Percentiles rank a stretch among this genome's conserved stretches.
Conservation (phyloP, 2,113 vertebrate species). For the Hystrix brachyura region DNA sequence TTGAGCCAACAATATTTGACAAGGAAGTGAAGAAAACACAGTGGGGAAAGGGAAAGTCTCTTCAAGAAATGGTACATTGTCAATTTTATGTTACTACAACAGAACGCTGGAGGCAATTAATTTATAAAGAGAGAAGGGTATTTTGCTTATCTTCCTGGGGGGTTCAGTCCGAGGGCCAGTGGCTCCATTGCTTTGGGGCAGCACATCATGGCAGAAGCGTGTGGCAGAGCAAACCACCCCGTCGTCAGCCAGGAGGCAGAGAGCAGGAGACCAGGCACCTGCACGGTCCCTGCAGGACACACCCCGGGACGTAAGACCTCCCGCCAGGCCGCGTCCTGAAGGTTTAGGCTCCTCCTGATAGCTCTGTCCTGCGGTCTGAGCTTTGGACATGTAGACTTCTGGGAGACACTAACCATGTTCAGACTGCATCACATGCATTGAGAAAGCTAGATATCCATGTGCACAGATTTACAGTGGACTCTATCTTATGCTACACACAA, state of each 20-base stretch:
- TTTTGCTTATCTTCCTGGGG: background rate
- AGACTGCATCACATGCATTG: background rate
- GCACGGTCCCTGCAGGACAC: background rate
- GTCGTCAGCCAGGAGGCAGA: background rate
- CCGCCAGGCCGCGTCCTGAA: background rate
- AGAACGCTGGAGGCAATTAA: background rate
- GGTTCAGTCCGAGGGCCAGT: background rate
- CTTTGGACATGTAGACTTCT: background rate
- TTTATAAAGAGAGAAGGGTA: background rate
- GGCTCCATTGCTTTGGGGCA: background rate
- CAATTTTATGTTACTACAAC: background rate
- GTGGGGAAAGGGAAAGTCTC: background rate
- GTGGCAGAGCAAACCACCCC: background rate
- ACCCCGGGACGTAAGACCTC: background rate
- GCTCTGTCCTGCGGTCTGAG: background rate
- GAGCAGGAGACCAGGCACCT: background rate
- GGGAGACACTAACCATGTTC: background rate
- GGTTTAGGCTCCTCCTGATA: background rate
- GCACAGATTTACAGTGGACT: background rate
- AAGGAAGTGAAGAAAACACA: background rate
- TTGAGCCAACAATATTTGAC: background rate
- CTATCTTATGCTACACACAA: background rate
- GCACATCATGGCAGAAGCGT: background rate
- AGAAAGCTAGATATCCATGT: background rate
- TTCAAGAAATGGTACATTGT: background rate